phyloP scores from a whole-genome alignment of 2,797 vertebrate genomes.

The Ctenopoma multispine region DNA sequence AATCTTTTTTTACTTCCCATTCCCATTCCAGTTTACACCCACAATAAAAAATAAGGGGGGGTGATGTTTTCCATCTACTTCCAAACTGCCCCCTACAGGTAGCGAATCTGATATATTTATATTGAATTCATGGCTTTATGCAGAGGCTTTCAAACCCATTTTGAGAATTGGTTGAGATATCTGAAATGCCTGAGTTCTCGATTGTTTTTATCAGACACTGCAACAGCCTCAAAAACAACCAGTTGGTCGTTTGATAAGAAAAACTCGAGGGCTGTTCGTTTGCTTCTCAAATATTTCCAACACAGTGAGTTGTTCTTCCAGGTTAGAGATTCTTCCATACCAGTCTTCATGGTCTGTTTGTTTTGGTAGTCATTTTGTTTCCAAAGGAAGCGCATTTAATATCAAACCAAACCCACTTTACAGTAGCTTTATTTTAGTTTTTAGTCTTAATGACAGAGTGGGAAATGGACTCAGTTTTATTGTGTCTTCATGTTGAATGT shows the following conservation, averaged over 20 bases:
- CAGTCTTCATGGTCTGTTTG: constrained; percentile 48
- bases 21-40: constrained; percentile 28
- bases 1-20: constrained; percentile 33
- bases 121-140: constrained; percentile 14
- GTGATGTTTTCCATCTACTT: constrained; percentile 26
- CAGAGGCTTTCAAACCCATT: constrained; percentile 22
- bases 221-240: constrained; percentile 15
- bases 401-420: constrained; percentile 68
- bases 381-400: constrained; percentile 67
- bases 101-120: constrained; percentile 22
- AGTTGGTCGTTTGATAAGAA: constrained; percentile 15
- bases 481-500: constrained; percentile 68
- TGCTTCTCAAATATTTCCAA: constrained; percentile 32
- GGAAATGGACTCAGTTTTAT: constrained; percentile 52
- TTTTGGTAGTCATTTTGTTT: constrained; percentile 62
- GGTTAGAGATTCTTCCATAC: constrained; percentile 54
- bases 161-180: constrained; percentile 15
- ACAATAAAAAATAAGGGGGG: constrained; percentile 12
- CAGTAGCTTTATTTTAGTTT: constrained; percentile 74
- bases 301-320: constrained; percentile 65
- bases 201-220: constrained; percentile 17
- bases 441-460: constrained; percentile 55
- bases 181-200: constrained; percentile 10
- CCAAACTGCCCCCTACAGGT: constrained; percentile 45
- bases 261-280: neutral